These are phyloP conservation scores for Drosophila prostipennis DNA, from an alignment of 2,888 invertebrate species.

Conservation along the genomic window DNA sequence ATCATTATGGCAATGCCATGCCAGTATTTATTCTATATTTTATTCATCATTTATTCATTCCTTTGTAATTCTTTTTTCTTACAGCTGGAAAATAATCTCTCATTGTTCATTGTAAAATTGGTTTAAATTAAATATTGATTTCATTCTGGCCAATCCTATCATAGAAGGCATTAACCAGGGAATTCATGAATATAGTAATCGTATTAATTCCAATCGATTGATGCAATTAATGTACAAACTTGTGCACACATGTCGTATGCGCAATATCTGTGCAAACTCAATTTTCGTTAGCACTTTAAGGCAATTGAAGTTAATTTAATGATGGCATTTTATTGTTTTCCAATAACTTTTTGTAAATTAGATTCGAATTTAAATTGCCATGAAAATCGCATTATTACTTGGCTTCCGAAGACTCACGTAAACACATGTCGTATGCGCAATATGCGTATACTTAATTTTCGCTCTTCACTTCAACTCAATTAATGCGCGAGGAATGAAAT, in stretches of 20 bases:
- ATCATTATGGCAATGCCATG: conserved; percentile 51
- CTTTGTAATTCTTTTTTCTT: conserved; percentile 27
- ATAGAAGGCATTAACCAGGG: not conserved
- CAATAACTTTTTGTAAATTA: not conserved
- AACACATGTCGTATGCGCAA: conserved; percentile 10
- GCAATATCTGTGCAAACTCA: not conserved
- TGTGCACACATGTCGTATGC: conserved; percentile 12
- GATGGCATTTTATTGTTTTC: not conserved
- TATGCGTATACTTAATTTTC: conserved; percentile 4
- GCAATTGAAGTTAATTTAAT: not conserved
- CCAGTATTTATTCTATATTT: conserved; percentile 14
- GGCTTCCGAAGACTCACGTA: not conserved
- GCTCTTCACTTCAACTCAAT: conserved; percentile 7
- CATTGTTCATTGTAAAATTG: not conserved
- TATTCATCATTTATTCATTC: conserved; percentile 46
- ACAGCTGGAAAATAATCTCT: not conserved
- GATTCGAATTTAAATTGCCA: not conserved
- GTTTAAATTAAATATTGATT: conserved; percentile 16
- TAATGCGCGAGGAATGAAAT: conserved; percentile 18
- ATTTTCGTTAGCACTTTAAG: not conserved
- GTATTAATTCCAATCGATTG: conserved; percentile 16
- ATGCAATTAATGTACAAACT: not conserved
- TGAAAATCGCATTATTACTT: not conserved
- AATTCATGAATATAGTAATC: conserved; percentile 11
- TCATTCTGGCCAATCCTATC: not conserved